Conservation (phyloP, 2,888 invertebrate genomes). For the Coleophora flavipennella region DNA sequence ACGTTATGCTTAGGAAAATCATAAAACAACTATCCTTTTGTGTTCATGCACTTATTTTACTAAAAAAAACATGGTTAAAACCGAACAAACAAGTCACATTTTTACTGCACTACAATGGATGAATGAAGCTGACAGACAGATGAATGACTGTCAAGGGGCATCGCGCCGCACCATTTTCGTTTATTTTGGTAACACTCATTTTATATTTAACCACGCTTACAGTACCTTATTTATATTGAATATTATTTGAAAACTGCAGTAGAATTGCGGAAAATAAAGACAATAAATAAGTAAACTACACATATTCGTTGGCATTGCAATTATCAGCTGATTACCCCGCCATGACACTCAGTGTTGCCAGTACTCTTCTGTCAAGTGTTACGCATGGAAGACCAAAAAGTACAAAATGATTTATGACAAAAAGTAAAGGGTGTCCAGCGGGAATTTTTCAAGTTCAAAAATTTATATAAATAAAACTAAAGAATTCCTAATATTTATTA, state of each 20-base stretch:
- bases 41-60: slow-evolving; percentile 45
- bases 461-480: too few relatives aligned
- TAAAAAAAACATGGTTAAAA: slow-evolving; percentile 41
- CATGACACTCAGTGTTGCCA: slow-evolving; percentile 46
- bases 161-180: slow-evolving; percentile 64
- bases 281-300: slow-evolving; percentile 32
- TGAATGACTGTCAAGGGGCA: slow-evolving; percentile 61
- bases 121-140: slow-evolving; percentile 62
- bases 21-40: slow-evolving; percentile 36
- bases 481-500: too few relatives aligned
- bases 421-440: too few relatives aligned
- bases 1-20: slow-evolving; percentile 31
- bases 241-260: slow-evolving; percentile 15
- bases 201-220: too few relatives aligned
- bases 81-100: slow-evolving; percentile 65
- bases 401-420: too few relatives aligned
- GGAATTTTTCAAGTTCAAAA: too few relatives aligned
- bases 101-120: slow-evolving; percentile 63
- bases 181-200: slow-evolving; percentile 15
- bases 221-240: too few relatives aligned
- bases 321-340: slow-evolving; percentile 70
- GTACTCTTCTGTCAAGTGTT: too few relatives aligned
- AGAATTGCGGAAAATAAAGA: slow-evolving; percentile 19
- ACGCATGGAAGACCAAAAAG: too few relatives aligned
- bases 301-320: slow-evolving; percentile 54